Conservation (phyloP, 2,888 invertebrate genomes). For the Neoascia interrupta region DNA sequence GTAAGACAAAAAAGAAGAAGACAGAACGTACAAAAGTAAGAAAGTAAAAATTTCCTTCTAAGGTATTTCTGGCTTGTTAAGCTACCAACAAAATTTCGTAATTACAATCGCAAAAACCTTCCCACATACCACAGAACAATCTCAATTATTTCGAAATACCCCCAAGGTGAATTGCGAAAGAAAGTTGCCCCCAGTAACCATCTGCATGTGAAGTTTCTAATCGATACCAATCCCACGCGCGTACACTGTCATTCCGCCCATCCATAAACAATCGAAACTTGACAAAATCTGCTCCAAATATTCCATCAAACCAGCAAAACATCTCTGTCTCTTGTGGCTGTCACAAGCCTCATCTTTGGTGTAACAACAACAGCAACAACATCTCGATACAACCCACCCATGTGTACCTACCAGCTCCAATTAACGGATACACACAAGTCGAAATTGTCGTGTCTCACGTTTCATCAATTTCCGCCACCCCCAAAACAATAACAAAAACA, state of each 20-base stretch:
- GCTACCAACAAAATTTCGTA: too few relatives aligned
- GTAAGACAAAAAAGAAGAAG: too few relatives aligned
- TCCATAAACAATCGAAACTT: constrained; percentile 28
- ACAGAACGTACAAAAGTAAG: too few relatives aligned
- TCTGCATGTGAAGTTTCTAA: constrained; percentile 31
- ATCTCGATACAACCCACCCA: constrained; percentile 41
- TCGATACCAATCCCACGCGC: constrained; percentile 18
- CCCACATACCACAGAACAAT: constrained; percentile 23
- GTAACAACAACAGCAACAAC: constrained; percentile 32
- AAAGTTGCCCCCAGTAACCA: constrained; percentile 30
- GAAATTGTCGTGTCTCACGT: constrained; percentile 57
- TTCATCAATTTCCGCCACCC: constrained; percentile 57
- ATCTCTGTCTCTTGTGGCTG: constrained; percentile 2
- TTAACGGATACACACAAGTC: too few relatives aligned
- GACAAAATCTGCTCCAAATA: constrained; percentile 43
- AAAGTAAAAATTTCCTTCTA: too few relatives aligned
- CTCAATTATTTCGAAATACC: constrained; percentile 36
- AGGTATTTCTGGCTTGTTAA: too few relatives aligned
- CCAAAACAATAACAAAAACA: constrained; percentile 42
- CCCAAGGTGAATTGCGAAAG: constrained; percentile 45
- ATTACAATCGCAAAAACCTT: constrained; percentile 13
- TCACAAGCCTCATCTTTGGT: constrained; percentile 49
- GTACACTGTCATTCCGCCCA: constrained; percentile 16
- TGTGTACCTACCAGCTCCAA: constrained; percentile 44
- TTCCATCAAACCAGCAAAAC: constrained; percentile 7